phyloP scores from a whole-genome alignment of 2,113 vertebrate genomes.

The Microtus oregoni region DNA sequence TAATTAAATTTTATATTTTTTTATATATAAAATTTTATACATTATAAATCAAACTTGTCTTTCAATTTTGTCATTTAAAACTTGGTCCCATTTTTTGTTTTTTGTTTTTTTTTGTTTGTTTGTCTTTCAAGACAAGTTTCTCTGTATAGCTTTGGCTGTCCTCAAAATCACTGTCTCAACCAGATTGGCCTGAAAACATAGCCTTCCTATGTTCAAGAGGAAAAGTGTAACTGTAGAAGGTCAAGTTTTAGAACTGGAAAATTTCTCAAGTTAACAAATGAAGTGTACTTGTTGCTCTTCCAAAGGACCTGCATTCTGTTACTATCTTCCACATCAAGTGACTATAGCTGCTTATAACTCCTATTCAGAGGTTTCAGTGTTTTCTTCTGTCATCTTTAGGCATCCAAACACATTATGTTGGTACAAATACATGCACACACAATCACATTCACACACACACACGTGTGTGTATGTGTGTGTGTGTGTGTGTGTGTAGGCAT shows the following conservation, averaged over 20 bases:
- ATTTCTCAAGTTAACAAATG: too few species aligned
- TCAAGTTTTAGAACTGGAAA: too few species aligned
- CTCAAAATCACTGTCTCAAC: neutral
- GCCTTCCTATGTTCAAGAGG: too few species aligned
- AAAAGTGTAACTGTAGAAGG: too few species aligned
- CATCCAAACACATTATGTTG: too few species aligned
- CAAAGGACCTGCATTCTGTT: too few species aligned
- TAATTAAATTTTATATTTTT: slow-evolving; percentile 46
- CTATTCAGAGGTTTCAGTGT: too few species aligned
- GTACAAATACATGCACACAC: neutral
- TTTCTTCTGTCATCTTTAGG: too few species aligned
- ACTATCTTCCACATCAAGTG: too few species aligned
- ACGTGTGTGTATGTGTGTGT: neutral
- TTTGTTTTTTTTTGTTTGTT: too few species aligned
- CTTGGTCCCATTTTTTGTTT: neutral
- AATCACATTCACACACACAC: neutral
- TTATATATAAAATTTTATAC: slow-evolving; percentile 21
- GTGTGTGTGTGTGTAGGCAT: neutral
- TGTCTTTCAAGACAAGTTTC: neutral
- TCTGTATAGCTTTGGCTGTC: neutral
- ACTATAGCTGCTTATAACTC: too few species aligned
- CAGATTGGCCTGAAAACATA: neutral
- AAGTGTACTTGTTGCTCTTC: too few species aligned
- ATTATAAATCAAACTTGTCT: neutral
- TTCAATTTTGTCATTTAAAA: slow-evolving; percentile 24